Percentiles rank a stretch among this genome's conserved stretches.
Conservation (phyloP, 2,797 vertebrate genomes). For the Cichlasoma orientale region DNA sequence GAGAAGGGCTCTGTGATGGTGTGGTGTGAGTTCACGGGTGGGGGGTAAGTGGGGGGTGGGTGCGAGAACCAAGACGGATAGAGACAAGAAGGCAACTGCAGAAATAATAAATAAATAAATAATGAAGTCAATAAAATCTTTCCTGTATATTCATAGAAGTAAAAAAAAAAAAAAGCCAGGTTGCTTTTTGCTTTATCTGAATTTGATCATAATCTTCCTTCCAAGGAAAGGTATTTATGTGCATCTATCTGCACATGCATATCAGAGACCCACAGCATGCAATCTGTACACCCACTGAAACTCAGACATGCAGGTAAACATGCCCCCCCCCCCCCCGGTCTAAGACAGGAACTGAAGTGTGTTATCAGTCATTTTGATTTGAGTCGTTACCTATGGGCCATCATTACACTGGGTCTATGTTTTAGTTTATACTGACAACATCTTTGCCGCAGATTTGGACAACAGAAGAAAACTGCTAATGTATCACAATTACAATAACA, state of each 20-base stretch:
- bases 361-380: neutral
- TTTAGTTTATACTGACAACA: neutral
- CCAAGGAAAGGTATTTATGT: neutral
- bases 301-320: conserved; percentile 28
- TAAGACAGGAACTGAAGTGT: neutral
- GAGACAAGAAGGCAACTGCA: neutral
- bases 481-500: no score
- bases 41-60: neutral
- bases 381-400: neutral
- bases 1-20: conserved; percentile 17
- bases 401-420: neutral
- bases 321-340: neutral
- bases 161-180: neutral
- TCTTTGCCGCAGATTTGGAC: neutral
- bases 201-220: neutral
- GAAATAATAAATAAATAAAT: neutral
- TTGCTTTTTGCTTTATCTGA: neutral
- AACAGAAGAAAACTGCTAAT: neutral
- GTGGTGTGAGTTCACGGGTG: neutral
- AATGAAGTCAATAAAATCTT: neutral
- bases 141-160: neutral
- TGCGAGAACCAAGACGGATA: conserved; percentile 4
- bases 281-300: conserved; percentile 13
- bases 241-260: neutral
- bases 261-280: conserved; percentile 15